These are phyloP conservation scores for Cylas formicarius DNA, from an alignment of 1,140 invertebrate species.

Conservation along the genomic window DNA sequence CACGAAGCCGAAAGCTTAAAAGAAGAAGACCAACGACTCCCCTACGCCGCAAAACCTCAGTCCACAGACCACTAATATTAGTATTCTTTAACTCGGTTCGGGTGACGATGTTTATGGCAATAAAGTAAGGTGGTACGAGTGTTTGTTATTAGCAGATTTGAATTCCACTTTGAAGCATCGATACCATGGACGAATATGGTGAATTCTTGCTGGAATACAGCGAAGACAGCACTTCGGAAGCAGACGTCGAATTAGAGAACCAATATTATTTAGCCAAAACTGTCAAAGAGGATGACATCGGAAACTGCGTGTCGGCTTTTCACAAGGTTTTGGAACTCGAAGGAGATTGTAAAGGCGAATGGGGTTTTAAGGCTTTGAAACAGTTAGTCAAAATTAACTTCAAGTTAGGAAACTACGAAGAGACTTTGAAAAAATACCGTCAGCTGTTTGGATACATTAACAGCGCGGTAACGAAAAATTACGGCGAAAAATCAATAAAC, in stretches of 20 bases:
- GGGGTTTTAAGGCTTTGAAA: conserved; percentile 99
- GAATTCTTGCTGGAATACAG: conserved; percentile 67
- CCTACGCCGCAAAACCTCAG: neutral
- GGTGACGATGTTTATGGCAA: too few relatives aligned
- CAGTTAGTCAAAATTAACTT: conserved; percentile 99
- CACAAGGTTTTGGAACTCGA: conserved; percentile 93
- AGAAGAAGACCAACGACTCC: neutral
- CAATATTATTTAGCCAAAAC: conserved; percentile 99
- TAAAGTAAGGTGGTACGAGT: too few relatives aligned
- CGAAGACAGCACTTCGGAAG: conserved; percentile 92
- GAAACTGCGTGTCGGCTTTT: conserved; percentile 83
- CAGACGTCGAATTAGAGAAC: conserved; percentile 98
- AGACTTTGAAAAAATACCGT: conserved; percentile 96
- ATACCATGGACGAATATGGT: conserved; percentile 22
- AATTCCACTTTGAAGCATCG: too few relatives aligned
- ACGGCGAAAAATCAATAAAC: conserved; percentile 99
- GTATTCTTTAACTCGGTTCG: too few relatives aligned
- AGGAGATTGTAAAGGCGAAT: conserved; percentile 95
- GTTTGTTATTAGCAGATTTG: too few relatives aligned
- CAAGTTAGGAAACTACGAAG: conserved; percentile 89
- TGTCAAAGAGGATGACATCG: conserved; percentile 94
- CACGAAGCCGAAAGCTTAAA: too few relatives aligned
- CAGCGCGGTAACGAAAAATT: conserved; percentile 96
- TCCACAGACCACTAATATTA: neutral
- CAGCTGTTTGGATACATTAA: conserved; percentile 95